Percentiles rank a stretch among this genome's conserved stretches.
Evolutionary conservation across 1,140 invertebrate species (phyloP).

Genomic region (Eupristina koningsbergeri): DNA sequence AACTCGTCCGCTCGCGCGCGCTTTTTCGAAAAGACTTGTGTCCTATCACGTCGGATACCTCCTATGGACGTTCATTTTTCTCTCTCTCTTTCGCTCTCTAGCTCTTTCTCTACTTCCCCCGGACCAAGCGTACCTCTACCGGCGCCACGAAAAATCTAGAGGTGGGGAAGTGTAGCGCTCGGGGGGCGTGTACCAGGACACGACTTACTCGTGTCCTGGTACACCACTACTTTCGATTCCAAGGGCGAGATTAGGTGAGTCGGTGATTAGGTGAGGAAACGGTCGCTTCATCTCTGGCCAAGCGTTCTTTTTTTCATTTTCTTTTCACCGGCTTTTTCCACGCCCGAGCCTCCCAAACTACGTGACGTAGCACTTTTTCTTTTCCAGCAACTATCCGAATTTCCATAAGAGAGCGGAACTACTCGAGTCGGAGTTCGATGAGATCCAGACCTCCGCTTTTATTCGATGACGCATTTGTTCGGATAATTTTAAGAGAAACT

Average conservation of each 20-base stretch:
- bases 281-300: no score
- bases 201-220: background rate
- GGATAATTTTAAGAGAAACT: background rate
- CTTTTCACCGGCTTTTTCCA: no score
- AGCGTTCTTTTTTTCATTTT: no score
- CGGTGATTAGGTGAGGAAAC: no score
- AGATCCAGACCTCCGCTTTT: background rate
- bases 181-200: constrained; percentile 31
- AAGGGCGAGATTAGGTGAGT: background rate
- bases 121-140: background rate
- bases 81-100: background rate
- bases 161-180: constrained; percentile 12
- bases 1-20: constrained; percentile 37
- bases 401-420: constrained; percentile 2
- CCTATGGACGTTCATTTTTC: background rate
- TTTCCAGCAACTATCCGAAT: background rate
- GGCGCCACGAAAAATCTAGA: constrained; percentile 17
- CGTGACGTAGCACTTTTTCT: background rate
- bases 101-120: background rate
- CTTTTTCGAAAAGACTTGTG: constrained; percentile 45
- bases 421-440: no score
- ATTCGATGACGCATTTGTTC: background rate
- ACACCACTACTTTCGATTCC: constrained; percentile 8
- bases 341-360: no score
- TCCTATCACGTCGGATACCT: background rate